A percentile compares a stretch with the other conserved stretches of the same genome.
These are phyloP conservation scores for Amblyjoppa fuscipennis DNA, from an alignment of 2,888 invertebrate genomes.

Conservation along the genomic window DNA sequence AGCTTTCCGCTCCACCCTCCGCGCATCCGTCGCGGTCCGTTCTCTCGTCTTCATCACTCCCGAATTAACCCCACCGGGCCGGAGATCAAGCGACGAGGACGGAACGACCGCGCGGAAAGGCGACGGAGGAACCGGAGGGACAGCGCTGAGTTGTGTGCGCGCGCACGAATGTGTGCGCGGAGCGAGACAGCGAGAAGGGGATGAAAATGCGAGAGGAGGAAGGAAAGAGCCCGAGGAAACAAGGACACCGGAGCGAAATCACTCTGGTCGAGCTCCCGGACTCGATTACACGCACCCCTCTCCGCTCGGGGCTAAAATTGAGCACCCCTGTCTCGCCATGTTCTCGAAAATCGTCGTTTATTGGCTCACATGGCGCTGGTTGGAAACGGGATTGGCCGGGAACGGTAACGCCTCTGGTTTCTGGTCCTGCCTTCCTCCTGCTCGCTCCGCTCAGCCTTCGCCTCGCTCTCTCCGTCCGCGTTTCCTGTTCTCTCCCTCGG, in stretches of 20 bases:
- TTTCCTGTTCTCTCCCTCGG: conserved; percentile 49
- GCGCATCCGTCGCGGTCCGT: background rate
- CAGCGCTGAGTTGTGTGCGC: background rate
- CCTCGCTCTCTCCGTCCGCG: conserved; percentile 22
- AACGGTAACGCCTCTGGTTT: conserved; percentile 75
- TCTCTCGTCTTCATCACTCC: conserved; percentile 26
- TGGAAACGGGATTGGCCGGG: conserved; percentile 73
- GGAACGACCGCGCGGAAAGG: conserved; percentile 20
- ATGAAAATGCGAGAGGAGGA: conserved; percentile 33
- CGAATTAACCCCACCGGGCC: conserved; percentile 66
- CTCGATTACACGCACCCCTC: conserved; percentile 66
- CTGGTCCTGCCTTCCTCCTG: conserved; percentile 64
- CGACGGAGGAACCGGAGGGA: conserved; percentile 20
- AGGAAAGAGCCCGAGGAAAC: conserved; percentile 32
- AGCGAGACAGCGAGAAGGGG: conserved; percentile 38
- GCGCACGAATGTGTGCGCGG: conserved; percentile 13
- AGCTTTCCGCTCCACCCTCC: conserved; percentile 30
- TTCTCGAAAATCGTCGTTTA: conserved; percentile 74
- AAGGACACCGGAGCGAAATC: conserved; percentile 52
- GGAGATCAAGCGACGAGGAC: conserved; percentile 51
- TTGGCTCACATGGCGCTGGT: conserved; percentile 73
- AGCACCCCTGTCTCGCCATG: conserved; percentile 84
- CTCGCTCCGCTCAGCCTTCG: conserved; percentile 49
- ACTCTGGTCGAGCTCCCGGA: conserved; percentile 64
- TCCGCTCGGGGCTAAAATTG: conserved; percentile 69